Percentiles rank a stretch among this genome's conserved stretches.
Conservation (phyloP, 2,113 vertebrate species). For the Bathybates hornii region DNA sequence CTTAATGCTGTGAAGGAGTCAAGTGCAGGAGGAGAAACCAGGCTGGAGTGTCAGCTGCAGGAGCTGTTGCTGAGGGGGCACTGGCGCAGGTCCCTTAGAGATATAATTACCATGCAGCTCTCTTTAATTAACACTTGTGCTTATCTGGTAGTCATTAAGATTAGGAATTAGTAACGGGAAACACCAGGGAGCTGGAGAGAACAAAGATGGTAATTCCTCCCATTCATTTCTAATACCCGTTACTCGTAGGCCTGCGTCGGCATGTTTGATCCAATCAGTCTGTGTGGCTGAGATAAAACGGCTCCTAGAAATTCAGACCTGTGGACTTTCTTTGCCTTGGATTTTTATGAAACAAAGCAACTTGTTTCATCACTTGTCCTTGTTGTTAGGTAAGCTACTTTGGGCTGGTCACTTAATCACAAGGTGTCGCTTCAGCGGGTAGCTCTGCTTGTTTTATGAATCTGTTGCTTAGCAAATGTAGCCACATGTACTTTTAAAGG, state of each 20-base stretch:
- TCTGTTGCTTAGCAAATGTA: background rate
- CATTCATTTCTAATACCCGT: background rate
- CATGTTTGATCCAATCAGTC: background rate
- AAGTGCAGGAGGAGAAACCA: background rate
- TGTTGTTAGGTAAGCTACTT: background rate
- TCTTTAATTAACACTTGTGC: constrained; percentile 57
- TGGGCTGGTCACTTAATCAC: background rate
- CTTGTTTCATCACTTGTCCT: background rate
- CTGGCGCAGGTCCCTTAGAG: constrained; percentile 40
- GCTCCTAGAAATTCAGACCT: background rate
- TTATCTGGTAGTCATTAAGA: constrained; percentile 58
- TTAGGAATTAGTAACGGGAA: constrained; percentile 37
- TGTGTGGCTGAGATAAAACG: background rate
- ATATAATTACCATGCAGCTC: constrained; percentile 52
- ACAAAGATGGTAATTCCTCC: constrained; percentile 39
- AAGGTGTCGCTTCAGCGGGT: background rate
- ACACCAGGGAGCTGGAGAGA: constrained; percentile 33
- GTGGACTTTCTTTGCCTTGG: background rate
- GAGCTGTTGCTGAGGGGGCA: constrained; percentile 11
- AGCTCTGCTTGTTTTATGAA: background rate
- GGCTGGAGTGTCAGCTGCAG: constrained; percentile 34
- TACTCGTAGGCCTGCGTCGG: background rate
- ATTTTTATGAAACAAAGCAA: background rate
- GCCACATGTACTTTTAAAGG: background rate
- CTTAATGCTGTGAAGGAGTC: constrained; percentile 7